These are phyloP conservation scores for Gorsachius goisagi DNA, from an alignment of 2,113 vertebrate genomes.

Conservation along the genomic window DNA sequence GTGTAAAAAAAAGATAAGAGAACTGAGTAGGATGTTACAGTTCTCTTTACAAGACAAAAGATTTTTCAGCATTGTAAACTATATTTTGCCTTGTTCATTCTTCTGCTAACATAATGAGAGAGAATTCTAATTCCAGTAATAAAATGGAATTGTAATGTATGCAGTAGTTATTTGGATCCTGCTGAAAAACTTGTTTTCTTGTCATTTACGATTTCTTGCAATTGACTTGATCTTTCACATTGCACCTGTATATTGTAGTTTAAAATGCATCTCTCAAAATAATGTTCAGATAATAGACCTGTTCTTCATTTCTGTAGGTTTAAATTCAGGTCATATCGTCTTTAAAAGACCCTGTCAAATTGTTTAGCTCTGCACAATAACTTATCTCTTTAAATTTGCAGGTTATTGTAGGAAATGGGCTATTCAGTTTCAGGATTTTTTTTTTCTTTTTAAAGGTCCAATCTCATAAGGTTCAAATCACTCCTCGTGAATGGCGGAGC, in stretches of 20 bases:
- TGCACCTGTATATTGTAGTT: slow-evolving; percentile 23
- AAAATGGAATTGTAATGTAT: slow-evolving; percentile 9
- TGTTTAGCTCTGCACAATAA: slow-evolving; percentile 45
- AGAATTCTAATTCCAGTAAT: slow-evolving; percentile 26
- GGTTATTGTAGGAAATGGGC: slow-evolving; percentile 32
- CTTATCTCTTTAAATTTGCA: slow-evolving; percentile 18
- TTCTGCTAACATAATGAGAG: not conserved
- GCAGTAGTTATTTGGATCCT: slow-evolving; percentile 12
- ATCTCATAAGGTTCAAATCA: not conserved
- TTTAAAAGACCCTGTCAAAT: slow-evolving; percentile 49
- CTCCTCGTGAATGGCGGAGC: slow-evolving; percentile 18
- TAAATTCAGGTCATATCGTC: not conserved
- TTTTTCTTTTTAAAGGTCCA: not conserved
- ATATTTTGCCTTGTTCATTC: not conserved
- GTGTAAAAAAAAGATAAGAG: not conserved
- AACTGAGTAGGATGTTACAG: not conserved
- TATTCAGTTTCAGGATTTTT: slow-evolving; percentile 8
- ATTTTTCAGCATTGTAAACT: not conserved
- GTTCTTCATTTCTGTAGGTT: slow-evolving; percentile 33
- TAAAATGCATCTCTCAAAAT: slow-evolving; percentile 36
- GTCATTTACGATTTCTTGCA: not conserved
- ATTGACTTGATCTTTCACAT: slow-evolving; percentile 33
- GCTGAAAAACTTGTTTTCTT: slow-evolving; percentile 33
- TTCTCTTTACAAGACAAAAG: not conserved
- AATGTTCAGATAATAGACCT: slow-evolving; percentile 35